Conservation (phyloP, 2,888 invertebrate genomes). For the Tortricodes alternella region DNA sequence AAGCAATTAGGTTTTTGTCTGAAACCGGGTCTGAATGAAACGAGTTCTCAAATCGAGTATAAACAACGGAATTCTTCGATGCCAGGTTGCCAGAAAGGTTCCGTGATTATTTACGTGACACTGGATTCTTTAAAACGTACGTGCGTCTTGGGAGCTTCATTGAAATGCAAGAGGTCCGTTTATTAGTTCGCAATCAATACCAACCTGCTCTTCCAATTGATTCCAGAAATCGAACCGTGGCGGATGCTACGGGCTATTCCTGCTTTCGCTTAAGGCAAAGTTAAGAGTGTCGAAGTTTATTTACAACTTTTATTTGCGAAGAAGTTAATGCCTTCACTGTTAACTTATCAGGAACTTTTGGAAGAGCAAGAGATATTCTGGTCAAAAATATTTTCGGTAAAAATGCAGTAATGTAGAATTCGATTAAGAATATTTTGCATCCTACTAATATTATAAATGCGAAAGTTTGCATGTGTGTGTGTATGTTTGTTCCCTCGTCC, state of each 20-base stretch:
- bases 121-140: slow-evolving; percentile 66
- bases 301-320: no score
- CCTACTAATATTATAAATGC: no score
- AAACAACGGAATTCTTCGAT: slow-evolving; percentile 48
- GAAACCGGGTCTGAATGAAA: no score
- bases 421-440: no score
- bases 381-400: no score
- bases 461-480: no score
- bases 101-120: slow-evolving; percentile 61
- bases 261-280: neutral
- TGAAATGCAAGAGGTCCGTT: slow-evolving; percentile 64
- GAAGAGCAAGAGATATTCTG: no score
- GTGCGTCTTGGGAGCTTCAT: slow-evolving; percentile 60
- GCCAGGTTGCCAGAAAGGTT: slow-evolving; percentile 56
- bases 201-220: slow-evolving; percentile 53
- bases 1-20: no score
- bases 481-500: no score
- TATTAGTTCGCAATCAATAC: slow-evolving; percentile 71
- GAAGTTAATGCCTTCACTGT: no score
- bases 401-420: no score
- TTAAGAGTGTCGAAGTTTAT: neutral
- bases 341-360: no score
- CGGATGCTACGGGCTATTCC: neutral
- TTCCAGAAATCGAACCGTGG: slow-evolving; percentile 37
- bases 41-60: slow-evolving; percentile 29